Evolutionary conservation across 2,797 vertebrate genomes (phyloP).

Genomic region (Thamnophis elegans): DNA sequence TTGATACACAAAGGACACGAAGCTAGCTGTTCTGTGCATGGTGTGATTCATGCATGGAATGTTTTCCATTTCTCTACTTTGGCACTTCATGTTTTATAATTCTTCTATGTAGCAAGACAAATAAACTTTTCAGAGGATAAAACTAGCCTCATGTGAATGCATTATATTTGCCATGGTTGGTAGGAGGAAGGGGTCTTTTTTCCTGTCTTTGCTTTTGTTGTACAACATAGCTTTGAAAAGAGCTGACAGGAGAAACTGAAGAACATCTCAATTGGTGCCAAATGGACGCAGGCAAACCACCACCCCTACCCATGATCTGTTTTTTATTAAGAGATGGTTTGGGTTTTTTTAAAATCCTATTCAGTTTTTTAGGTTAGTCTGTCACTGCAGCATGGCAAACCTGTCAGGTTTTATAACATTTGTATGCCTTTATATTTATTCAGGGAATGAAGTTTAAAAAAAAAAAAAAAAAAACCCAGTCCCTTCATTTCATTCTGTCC

Average conservation of each 20-base stretch:
- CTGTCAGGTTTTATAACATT: neutral
- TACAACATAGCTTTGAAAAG: constrained; percentile 26
- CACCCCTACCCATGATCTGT: neutral
- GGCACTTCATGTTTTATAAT: neutral
- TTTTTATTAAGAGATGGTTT: neutral
- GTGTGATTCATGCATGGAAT: neutral
- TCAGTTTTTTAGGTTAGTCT: neutral
- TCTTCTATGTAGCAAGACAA: neutral
- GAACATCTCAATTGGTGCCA: constrained; percentile 24
- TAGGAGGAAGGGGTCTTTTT: constrained; percentile 24
- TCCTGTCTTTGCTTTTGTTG: neutral
- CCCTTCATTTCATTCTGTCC: neutral
- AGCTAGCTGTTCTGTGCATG: neutral
- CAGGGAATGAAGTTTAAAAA: neutral
- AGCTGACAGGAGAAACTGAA: constrained; percentile 22
- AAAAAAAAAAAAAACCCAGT: no score
- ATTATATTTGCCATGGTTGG: neutral
- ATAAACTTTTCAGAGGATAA: fast-evolving
- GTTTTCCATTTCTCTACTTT: neutral
- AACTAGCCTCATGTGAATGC: neutral
- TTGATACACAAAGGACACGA: neutral
- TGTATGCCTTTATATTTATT: neutral
- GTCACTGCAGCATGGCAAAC: neutral
- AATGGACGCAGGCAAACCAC: constrained; percentile 18
- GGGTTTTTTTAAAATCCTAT: neutral